These are phyloP conservation scores for Drosophila chauvacae DNA, from an alignment of 1,140 invertebrate species.

Conservation along the genomic window DNA sequence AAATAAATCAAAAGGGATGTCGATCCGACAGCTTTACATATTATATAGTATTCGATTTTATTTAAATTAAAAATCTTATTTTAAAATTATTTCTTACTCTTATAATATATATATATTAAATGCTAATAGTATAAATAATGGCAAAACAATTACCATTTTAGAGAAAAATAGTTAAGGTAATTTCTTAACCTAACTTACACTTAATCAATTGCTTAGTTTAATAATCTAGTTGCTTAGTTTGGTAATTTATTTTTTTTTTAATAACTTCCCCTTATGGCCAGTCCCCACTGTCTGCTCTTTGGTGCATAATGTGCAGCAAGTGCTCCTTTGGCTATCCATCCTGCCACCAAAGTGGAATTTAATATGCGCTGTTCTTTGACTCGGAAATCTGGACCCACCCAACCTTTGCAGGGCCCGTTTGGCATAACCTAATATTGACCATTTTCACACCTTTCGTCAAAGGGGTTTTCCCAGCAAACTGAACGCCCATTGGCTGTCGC, in stretches of 20 bases:
- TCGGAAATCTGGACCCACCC: neutral
- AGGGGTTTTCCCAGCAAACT: neutral
- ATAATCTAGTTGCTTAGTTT: too few relatives aligned
- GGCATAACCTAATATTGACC: constrained; percentile 12
- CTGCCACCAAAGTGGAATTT: constrained; percentile 32
- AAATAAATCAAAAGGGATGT: too few relatives aligned
- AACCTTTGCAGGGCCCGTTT: neutral
- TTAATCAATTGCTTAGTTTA: neutral
- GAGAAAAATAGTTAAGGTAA: neutral
- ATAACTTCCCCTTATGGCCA: neutral
- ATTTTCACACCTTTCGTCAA: constrained; percentile 6
- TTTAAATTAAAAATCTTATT: too few relatives aligned
- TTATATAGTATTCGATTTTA: too few relatives aligned
- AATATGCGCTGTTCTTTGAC: constrained; percentile 16
- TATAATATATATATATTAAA: neutral
- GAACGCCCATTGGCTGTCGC: neutral
- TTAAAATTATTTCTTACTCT: neutral
- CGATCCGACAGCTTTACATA: too few relatives aligned
- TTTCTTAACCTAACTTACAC: neutral
- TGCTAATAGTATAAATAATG: neutral
- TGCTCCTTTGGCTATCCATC: constrained; percentile 15
- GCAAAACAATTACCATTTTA: neutral
- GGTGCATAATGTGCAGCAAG: constrained; percentile 10
- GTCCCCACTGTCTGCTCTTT: constrained; percentile 2
- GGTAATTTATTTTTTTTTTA: neutral